phyloP scores from a whole-genome alignment of 2,888 invertebrate species.

The Arge pagana region DNA sequence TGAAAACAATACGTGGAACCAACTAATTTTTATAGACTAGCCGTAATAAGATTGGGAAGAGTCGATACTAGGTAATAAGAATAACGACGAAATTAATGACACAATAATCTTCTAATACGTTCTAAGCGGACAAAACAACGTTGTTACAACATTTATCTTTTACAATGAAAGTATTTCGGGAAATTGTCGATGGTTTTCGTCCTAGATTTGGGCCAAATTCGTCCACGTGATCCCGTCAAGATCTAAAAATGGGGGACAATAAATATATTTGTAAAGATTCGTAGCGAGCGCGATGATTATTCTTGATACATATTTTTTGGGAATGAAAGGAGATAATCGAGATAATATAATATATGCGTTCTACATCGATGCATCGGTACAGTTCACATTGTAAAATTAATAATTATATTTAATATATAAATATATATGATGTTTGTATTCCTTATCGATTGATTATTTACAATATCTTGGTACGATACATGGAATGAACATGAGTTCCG shows the following conservation, averaged over 20 bases:
- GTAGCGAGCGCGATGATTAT: slow-evolving; percentile 53
- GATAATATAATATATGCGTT: too few species aligned
- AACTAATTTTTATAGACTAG: too few species aligned
- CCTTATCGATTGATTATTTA: slow-evolving; percentile 11
- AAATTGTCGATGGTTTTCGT: too few species aligned
- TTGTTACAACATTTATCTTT: too few species aligned
- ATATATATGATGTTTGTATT: slow-evolving; percentile 37
- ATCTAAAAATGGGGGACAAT: slow-evolving; percentile 46
- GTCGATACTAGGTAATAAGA: not conserved
- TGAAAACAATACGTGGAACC: too few species aligned
- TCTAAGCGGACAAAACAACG: too few species aligned
- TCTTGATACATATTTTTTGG: slow-evolving; percentile 54
- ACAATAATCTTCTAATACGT: not conserved
- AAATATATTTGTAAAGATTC: slow-evolving; percentile 51
- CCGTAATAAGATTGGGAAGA: not conserved
- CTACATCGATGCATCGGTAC: too few species aligned
- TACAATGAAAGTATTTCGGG: too few species aligned
- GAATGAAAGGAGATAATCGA: slow-evolving; percentile 32
- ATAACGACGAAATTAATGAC: not conserved
- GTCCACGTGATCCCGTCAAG: too few species aligned
- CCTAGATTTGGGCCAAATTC: too few species aligned
- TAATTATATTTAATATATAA: slow-evolving; percentile 40
- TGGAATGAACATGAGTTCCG: too few species aligned
- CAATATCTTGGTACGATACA: slow-evolving; percentile 13
- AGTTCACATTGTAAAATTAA: slow-evolving; percentile 38